Evolutionary conservation across 2,888 invertebrate species (phyloP).

Genomic region (Andricus curvator): DNA sequence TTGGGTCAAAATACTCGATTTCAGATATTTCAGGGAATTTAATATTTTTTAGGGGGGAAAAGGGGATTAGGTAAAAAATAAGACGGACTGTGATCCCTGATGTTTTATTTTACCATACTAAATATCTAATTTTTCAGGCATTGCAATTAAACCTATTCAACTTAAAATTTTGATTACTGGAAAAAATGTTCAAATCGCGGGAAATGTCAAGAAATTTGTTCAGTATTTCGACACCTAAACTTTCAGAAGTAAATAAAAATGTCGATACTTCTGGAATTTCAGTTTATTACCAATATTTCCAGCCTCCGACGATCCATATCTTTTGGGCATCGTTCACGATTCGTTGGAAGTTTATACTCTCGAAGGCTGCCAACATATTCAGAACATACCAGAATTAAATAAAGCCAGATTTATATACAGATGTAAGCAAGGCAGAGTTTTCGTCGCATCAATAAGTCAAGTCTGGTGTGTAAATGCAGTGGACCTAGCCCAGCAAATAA

Average conservation of each 20-base stretch:
- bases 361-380: slow-evolving; percentile 89
- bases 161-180: too few relatives aligned
- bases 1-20: too few relatives aligned
- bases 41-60: too few relatives aligned
- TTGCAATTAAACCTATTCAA: too few relatives aligned
- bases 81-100: too few relatives aligned
- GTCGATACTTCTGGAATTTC: neutral
- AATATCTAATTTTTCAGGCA: too few relatives aligned
- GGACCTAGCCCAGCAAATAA: slow-evolving; percentile 90
- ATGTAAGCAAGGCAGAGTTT: slow-evolving; percentile 89
- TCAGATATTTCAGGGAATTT: too few relatives aligned
- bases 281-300: slow-evolving; percentile 63
- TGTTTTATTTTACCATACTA: too few relatives aligned
- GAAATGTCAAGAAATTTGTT: neutral
- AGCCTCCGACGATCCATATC: slow-evolving; percentile 97
- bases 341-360: slow-evolving; percentile 92
- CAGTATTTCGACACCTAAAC: neutral
- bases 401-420: slow-evolving; percentile 88
- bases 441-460: slow-evolving; percentile 92
- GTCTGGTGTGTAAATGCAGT: slow-evolving; percentile 93
- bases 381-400: slow-evolving; percentile 87
- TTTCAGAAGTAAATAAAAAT: neutral
- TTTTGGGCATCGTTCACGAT: slow-evolving; percentile 91
- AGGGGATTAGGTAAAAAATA: too few relatives aligned
- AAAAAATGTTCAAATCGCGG: too few relatives aligned